These are phyloP conservation scores for Aphidius gifuensis DNA, from an alignment of 1,140 invertebrate species.

Conservation along the genomic window DNA sequence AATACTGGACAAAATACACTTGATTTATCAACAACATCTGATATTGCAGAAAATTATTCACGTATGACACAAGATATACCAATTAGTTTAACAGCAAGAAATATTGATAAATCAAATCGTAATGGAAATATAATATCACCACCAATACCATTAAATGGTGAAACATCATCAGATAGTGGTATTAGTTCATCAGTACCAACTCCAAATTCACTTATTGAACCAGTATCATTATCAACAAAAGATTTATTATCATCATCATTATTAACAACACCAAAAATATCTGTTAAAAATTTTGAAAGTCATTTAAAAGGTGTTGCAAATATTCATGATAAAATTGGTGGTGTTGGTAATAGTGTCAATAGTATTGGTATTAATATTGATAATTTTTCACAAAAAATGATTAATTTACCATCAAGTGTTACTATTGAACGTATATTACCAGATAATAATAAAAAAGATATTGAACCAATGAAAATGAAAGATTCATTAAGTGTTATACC, in stretches of 20 bases:
- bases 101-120: conserved; percentile 44
- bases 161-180: conserved; percentile 49
- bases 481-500: conserved; percentile 45
- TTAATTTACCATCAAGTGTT: conserved; percentile 48
- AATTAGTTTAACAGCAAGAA: conserved; percentile 46
- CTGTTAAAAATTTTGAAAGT: conserved; percentile 49
- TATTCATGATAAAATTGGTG: conserved; percentile 48
- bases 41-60: conserved; percentile 47
- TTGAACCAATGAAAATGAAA: conserved; percentile 35
- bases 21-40: conserved; percentile 44
- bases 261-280: conserved; percentile 44
- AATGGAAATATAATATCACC: conserved; percentile 50
- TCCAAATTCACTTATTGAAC: conserved; percentile 45
- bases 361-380: conserved; percentile 25
- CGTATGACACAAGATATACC: conserved; percentile 48
- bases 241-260: conserved; percentile 21
- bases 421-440: conserved; percentile 47
- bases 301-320: conserved; percentile 46
- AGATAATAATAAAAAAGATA: conserved; percentile 37
- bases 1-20: conserved; percentile 40
- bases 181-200: conserved; percentile 51
- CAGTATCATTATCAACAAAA: conserved; percentile 46
- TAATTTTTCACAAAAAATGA: conserved; percentile 46
- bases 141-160: conserved; percentile 47
- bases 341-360: conserved; percentile 9